Base-by-base conservation (phyloP, 2,113 vertebrate genomes). In the Gadus chalcogrammus region DNA sequence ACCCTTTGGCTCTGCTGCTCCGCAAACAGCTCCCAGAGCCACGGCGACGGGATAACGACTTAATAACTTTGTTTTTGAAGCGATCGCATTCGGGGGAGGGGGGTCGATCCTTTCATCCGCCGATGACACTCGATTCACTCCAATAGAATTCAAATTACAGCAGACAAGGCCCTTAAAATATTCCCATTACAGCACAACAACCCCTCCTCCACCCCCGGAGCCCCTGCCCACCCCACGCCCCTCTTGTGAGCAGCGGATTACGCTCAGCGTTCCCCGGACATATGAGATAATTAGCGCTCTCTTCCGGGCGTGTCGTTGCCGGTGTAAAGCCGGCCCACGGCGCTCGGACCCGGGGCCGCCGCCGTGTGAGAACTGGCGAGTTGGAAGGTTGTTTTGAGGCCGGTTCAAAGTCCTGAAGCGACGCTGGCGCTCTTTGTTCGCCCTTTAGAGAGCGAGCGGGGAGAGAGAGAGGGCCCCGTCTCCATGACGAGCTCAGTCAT, bases 401-500 rank as follows among this genome's bases (percentile, higher is more conserved):
- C 79, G 85, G 4, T 86, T 91, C 82, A 85, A 89, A 91, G 86
- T 84, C 70, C 79, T 79, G 73, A 89, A 84, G 84, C 67, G 71
- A 84, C 85, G 87, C 84, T 38, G 80, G 81, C 11, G 71, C 90
- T 89, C 88, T 93, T 82, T 83, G 85, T 73, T 82, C 75, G 73
- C 81, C 65, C 70, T 89, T 85, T 82, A 77, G 75, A 68, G 85
- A 79, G 85, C 76, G 88, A 91, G 67, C 83, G 79, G 82, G 75
- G 79, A 85, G 87, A 48, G 92, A 89, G 88, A 88, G 75, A 7
- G 42, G 12, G 11, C 6, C 42, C 11, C 81, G 78, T 86, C 86
- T 20, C 83, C 88, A 92, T 89, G 89, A 92, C 85, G 0, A 88
- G 82, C 80, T 77, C 91, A 92, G 83, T 92, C 92, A 93, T 93